These are phyloP conservation scores for Urocitellus parryii DNA, from an alignment of 2,113 vertebrate species.

Conservation along the genomic window DNA sequence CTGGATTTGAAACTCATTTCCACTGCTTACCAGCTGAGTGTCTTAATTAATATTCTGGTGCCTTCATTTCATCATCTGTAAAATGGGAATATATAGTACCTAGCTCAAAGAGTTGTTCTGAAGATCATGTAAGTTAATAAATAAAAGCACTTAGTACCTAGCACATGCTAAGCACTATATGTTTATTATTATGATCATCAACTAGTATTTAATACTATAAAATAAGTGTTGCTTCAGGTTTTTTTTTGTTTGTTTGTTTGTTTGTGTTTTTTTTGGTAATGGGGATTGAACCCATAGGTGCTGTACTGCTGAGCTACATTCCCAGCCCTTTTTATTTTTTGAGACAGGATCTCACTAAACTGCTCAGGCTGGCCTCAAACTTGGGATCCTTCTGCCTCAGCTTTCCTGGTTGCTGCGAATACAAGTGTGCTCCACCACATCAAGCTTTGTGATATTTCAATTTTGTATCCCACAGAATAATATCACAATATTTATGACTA, in stretches of 20 bases:
- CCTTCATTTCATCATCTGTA: no score
- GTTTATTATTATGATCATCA: not conserved
- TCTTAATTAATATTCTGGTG: not conserved
- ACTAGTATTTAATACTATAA: not conserved
- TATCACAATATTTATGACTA: not conserved
- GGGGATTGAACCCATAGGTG: not conserved
- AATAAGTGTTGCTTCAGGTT: not conserved
- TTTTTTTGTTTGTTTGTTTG: no score
- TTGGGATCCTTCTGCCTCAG: not conserved
- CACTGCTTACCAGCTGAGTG: not conserved
- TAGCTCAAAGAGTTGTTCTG: no score
- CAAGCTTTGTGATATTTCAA: no score
- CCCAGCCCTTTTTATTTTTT: not conserved
- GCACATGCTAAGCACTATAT: not conserved
- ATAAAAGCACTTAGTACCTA: not conserved
- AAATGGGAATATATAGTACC: no score
- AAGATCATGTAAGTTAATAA: no score
- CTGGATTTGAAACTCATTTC: not conserved
- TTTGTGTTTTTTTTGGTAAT: not conserved
- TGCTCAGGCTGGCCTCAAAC: not conserved
- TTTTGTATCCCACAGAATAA: no score
- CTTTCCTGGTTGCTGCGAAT: not conserved
- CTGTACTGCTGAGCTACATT: not conserved
- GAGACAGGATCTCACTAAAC: not conserved
- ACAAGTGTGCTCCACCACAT: not conserved